Evolutionary conservation across 2,888 invertebrate species (phyloP).

Genomic region (Tetragonisca angustula): DNA sequence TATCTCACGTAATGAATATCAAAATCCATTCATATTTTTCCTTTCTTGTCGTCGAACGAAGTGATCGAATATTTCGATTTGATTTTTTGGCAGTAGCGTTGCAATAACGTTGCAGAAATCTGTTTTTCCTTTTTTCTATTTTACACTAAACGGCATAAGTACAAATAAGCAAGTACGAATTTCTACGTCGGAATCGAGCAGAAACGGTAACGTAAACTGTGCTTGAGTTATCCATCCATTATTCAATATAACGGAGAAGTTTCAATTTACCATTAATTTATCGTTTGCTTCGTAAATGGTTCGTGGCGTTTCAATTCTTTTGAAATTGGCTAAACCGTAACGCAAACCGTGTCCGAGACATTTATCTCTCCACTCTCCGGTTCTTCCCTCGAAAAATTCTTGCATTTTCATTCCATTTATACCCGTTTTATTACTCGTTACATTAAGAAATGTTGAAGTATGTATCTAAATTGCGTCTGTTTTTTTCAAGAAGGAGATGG

Average conservation of each 20-base stretch:
- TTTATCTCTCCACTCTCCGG: not conserved
- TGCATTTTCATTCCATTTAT: not conserved
- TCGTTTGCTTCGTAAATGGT: not conserved
- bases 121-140: too few species aligned
- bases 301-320: not conserved
- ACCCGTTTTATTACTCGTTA: not conserved
- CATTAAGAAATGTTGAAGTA: not conserved
- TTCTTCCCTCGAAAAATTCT: not conserved
- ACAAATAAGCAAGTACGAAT: not conserved
- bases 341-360: not conserved
- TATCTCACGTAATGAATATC: too few species aligned
- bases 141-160: too few species aligned
- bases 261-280: not conserved
- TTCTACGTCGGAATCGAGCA: not conserved
- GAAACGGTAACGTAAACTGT: not conserved
- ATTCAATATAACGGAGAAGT: too few species aligned
- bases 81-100: too few species aligned
- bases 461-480: not conserved
- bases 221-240: not conserved
- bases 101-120: too few species aligned
- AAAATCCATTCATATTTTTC: too few species aligned
- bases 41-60: too few species aligned
- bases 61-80: too few species aligned
- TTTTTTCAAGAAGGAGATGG: not conserved
- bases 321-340: not conserved